Evolutionary conservation across 2,113 vertebrate species (phyloP).

Genomic region (Bos indicus): DNA sequence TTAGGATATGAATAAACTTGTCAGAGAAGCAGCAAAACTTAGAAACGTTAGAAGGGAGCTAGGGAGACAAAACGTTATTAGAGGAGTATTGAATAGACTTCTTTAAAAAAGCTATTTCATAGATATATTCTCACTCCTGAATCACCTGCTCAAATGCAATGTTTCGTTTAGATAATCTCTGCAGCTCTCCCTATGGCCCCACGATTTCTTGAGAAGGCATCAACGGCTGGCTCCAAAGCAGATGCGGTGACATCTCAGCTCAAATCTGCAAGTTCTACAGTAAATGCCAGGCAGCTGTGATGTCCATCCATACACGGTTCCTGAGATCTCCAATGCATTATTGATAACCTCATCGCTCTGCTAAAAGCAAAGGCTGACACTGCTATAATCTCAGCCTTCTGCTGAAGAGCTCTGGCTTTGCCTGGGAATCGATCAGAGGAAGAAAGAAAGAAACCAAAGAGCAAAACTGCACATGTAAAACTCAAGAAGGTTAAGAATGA

Average conservation of each 20-base stretch:
- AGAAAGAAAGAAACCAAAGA: slow-evolving; percentile 60
- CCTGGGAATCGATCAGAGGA: slow-evolving; percentile 55
- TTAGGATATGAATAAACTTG: slow-evolving; percentile 81
- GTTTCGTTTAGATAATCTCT: neutral
- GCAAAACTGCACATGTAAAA: slow-evolving; percentile 55
- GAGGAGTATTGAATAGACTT: slow-evolving; percentile 72
- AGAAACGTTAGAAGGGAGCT: slow-evolving; percentile 60
- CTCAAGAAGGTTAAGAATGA: slow-evolving; percentile 5
- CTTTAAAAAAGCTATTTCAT: slow-evolving; percentile 67
- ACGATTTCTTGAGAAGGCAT: neutral
- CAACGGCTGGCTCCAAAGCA: neutral
- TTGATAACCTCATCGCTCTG: slow-evolving; percentile 79
- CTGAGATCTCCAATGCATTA: slow-evolving; percentile 80
- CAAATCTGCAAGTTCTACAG: slow-evolving; percentile 70
- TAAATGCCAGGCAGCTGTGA: slow-evolving; percentile 68
- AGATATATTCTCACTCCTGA: slow-evolving; percentile 46
- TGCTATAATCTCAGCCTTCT: slow-evolving; percentile 74
- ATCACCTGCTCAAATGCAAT: neutral
- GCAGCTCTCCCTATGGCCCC: neutral
- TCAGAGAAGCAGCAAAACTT: slow-evolving; percentile 77
- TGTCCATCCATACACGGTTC: slow-evolving; percentile 64
- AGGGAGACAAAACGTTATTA: slow-evolving; percentile 68
- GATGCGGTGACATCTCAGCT: slow-evolving; percentile 56
- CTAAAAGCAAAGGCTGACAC: slow-evolving; percentile 77
- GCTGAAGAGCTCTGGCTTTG: slow-evolving; percentile 71